Base-by-base conservation (phyloP, 2,888 invertebrate species). In the Folsomia candida region DNA sequence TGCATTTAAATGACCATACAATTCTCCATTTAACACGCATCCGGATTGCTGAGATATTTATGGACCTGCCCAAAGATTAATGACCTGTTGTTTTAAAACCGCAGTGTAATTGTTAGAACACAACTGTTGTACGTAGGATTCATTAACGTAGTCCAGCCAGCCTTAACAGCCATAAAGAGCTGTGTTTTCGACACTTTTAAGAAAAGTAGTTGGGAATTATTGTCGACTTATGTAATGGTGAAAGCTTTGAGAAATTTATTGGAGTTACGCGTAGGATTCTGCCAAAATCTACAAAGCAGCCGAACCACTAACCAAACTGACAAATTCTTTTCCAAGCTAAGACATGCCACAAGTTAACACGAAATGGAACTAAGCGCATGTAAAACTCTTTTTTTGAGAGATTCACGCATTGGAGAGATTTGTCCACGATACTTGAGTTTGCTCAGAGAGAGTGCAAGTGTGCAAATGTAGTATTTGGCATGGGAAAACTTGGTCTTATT, bases 181-280 rank as follows among this genome's bases (percentile, higher is more conserved):
- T 57, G 57, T n/a, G 9, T 60, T 47, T 37, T 68, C 14, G 37
- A 37, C 37, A 37, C 37, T 37, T 37, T 37, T 4, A 37, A 37
- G 37, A 37, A 37, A 37, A 37, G 60, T 57, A 68, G 69, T 69
- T 66, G 47, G 60, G 66, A 69, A 69, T 65, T 69, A 69, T 69
- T 66, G 69, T 69, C 27, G 65, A 59, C 65, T 64, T 69, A 69
- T 65, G 65, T 65, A 69, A 69, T 69, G 73, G 61, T 69, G 75
- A 75, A 73, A 75, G 75, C 67, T 71, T 61, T 60, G 63, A 67
- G 67, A 71, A 73, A 73, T 73, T 75, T 75, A 73, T 75, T 73
- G 75, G 65, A 66, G 69, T 63, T 25, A 51, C 63, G 66, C 62
- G 37, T 4, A 37, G 37, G n/a, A 66, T 69, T 69, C 51, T 62